Evolutionary conservation across 2,888 invertebrate species (phyloP).

Genomic region (Thera obeliscata): DNA sequence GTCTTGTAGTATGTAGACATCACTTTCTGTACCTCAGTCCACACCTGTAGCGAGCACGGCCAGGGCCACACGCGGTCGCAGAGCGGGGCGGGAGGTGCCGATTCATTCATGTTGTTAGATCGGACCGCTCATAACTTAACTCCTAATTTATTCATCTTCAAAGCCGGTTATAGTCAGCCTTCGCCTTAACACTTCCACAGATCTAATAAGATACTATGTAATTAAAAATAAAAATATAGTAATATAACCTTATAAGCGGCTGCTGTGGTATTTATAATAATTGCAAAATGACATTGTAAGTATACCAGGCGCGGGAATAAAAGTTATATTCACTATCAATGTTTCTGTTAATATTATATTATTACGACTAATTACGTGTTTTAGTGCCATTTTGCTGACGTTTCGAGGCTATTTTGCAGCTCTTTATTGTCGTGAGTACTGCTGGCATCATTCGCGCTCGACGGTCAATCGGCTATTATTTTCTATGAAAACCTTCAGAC

Average conservation of each 20-base stretch:
- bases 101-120: slow-evolving; percentile 85
- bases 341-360: too few species aligned
- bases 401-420: not conserved
- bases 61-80: slow-evolving; percentile 77
- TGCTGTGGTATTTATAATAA: slow-evolving; percentile 28
- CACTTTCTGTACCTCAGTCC: slow-evolving; percentile 49
- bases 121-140: slow-evolving; percentile 83
- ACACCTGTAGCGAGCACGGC: slow-evolving; percentile 66
- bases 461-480: not conserved
- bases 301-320: not conserved
- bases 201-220: slow-evolving; percentile 59
- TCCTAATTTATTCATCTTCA: slow-evolving; percentile 80
- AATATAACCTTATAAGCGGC: slow-evolving; percentile 15
- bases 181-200: slow-evolving; percentile 62
- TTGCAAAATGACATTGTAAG: not conserved
- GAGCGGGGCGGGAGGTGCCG: slow-evolving; percentile 55
- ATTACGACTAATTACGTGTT: not conserved
- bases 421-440: too few species aligned
- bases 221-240: slow-evolving; percentile 38
- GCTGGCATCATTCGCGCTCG: not conserved
- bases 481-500: not conserved
- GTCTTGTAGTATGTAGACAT: not conserved
- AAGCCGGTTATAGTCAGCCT: slow-evolving; percentile 70
- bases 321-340: too few species aligned
- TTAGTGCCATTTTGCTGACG: not conserved